Base-by-base conservation (phyloP, 1,140 invertebrate genomes). In the Zaprionus ghesquierei region DNA sequence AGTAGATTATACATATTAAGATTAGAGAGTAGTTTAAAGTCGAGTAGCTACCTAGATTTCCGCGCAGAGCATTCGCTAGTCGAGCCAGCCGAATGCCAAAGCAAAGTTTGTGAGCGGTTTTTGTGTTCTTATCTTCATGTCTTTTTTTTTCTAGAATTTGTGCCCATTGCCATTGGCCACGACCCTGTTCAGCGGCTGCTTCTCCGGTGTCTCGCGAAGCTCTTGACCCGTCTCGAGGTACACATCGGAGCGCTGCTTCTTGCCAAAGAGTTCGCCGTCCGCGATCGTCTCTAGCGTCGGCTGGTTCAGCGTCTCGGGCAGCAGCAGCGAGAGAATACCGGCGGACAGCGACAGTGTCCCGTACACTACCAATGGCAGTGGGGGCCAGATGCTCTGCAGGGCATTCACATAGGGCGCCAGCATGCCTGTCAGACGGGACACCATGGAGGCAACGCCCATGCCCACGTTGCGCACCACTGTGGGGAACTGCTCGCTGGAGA, bases 401-500 rank as follows among this genome's bases (percentile, higher is more conserved):
- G 94, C 93, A 79, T 95, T 95, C 33, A 96, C 93, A 73, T 94
- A 95, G 5, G 96, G 96, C 1, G 96, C 95, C 46, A 96, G 90
- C 75, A 97, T 95, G 29, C 95, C 96, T 12, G 96, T 96, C 61
- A 97, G 92, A 62, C 96, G 92, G 6, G 96, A 96, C 70, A 94
- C 95, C 71, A 95, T 96, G 0, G 96, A 97, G 44, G 95, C 94
- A 3, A 95, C 94, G 2, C 96, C 97, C 66, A 97, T 90, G 10
- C 94, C 96, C 46, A 95, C 95, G 84, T 96, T 97, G 60, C 97
- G 93, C 38, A 98, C 95, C 6, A 96, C 94, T 1, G 97, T 97
- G 1, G 97, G 97, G 80, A 96, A 97, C 81, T 97, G 95, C 92
- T 98, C 97, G 5, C 95, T 95, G 9, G 96, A 95, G 85, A 96